Conservation (phyloP, 2,888 invertebrate genomes). For the Lochmaea capreae region DNA sequence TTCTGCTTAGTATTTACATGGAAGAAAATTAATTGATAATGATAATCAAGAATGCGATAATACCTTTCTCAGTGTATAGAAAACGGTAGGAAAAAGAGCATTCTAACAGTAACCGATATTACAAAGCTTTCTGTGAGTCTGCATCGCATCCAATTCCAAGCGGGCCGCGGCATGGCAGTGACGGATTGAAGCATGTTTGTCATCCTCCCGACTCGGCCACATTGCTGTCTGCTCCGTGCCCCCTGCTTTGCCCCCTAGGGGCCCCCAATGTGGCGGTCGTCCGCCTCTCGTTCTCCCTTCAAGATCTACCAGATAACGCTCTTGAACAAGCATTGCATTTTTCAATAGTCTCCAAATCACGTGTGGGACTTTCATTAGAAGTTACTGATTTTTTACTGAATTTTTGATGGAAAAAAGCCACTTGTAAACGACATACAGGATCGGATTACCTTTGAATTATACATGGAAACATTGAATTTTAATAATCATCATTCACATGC, state of each 20-base stretch:
- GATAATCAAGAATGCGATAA: neutral
- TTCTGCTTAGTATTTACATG: too few relatives aligned
- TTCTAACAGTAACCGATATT: constrained; percentile 64
- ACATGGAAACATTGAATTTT: neutral
- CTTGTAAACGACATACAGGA: constrained; percentile 12
- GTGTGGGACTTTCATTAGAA: constrained; percentile 57
- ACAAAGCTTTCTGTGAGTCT: constrained; percentile 67
- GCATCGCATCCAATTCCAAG: constrained; percentile 68
- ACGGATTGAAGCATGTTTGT: constrained; percentile 78
- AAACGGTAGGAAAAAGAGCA: constrained; percentile 49
- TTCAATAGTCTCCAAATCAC: constrained; percentile 58
- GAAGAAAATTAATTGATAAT: neutral
- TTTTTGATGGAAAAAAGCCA: constrained; percentile 22
- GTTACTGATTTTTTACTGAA: constrained; percentile 27
- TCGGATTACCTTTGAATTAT: neutral
- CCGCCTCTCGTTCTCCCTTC: constrained; percentile 50
- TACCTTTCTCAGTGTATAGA: constrained; percentile 36
- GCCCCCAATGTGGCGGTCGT: constrained; percentile 53
- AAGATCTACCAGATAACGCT: constrained; percentile 60
- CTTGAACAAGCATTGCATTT: constrained; percentile 64
- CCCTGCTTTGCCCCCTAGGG: constrained; percentile 50
- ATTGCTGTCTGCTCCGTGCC: constrained; percentile 63
- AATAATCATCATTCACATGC: too few relatives aligned
- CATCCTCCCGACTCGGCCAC: constrained; percentile 72
- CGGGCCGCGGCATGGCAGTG: constrained; percentile 72